Evolutionary conservation across 2,888 invertebrate genomes (phyloP).

Genomic region (Chromoteleia sp.): DNA sequence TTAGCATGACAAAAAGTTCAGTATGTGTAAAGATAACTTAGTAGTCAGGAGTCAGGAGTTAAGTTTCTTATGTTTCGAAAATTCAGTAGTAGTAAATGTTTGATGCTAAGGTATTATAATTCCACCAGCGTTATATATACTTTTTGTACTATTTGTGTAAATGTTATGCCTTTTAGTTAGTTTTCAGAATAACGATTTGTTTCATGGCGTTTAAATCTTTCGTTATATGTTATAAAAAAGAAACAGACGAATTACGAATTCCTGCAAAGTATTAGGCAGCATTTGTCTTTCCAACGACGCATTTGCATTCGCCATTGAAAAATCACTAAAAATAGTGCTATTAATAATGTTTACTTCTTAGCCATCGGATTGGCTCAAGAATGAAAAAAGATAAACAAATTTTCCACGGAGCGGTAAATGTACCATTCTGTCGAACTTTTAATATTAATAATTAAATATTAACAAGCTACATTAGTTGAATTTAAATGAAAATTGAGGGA

Average conservation of each 20-base stretch:
- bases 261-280: conserved; percentile 57
- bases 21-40: conserved; percentile 18
- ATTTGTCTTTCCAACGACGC: conserved; percentile 72
- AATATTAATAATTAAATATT: conserved; percentile 79
- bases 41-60: conserved; percentile 39
- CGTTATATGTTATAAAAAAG: conserved; percentile 16
- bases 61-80: conserved; percentile 23
- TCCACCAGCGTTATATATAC: conserved; percentile 31
- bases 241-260: conserved; percentile 44
- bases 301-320: conserved; percentile 62
- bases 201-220: conserved; percentile 30
- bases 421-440: conserved; percentile 84
- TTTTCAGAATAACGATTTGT: conserved; percentile 33
- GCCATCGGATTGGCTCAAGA: conserved; percentile 43
- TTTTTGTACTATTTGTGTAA: conserved; percentile 46
- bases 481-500: conserved; percentile 64
- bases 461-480: conserved; percentile 80
- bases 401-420: conserved; percentile 79
- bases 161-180: conserved; percentile 22
- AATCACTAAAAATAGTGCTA: conserved; percentile 57
- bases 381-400: conserved; percentile 55
- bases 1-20: conserved; percentile 13
- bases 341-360: conserved; percentile 55
- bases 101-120: conserved; percentile 15
- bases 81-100: conserved; percentile 18